Evolutionary conservation across 2,797 vertebrate species (phyloP).

Genomic region (Hyperoplus lanceolatus): DNA sequence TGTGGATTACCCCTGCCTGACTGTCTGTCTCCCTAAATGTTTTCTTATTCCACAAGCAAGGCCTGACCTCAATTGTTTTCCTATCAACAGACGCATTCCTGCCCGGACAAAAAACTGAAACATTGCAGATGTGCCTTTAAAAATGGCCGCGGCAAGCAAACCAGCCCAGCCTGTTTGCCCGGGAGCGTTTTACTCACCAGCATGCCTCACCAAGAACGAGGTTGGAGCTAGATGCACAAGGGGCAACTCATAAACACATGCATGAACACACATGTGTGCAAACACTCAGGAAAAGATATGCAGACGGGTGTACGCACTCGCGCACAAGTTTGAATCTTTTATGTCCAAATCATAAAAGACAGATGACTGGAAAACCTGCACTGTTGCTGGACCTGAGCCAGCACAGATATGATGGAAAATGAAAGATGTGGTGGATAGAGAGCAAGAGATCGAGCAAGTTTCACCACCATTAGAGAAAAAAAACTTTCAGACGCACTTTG

Average conservation of each 20-base stretch:
- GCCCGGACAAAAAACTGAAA: conserved; percentile 55
- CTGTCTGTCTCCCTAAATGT: conserved; percentile 69
- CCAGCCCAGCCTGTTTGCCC: neutral
- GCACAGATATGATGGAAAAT: conserved; percentile 8
- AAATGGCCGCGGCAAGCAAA: conserved; percentile 48
- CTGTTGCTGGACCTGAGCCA: neutral
- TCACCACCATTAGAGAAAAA: neutral
- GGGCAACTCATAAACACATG: too few relatives aligned
- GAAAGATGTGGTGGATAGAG: neutral
- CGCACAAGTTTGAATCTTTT: conserved; percentile 61
- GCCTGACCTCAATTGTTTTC: conserved; percentile 75
- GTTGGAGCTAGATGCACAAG: conserved; percentile 25
- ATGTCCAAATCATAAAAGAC: conserved; percentile 54
- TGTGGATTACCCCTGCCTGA: conserved; percentile 67
- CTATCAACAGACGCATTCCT: conserved; percentile 66
- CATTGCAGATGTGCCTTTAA: conserved; percentile 58
- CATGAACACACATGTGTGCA: conserved; percentile 49
- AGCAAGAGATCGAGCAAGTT: neutral
- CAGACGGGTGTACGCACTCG: conserved; percentile 40
- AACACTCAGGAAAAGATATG: conserved; percentile 54
- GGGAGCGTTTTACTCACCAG: conserved; percentile 44
- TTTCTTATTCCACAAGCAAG: conserved; percentile 62
- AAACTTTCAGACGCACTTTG: neutral
- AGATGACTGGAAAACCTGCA: conserved; percentile 32
- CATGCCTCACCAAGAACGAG: conserved; percentile 13